Base-by-base conservation (phyloP, 2,797 vertebrate species). In the Acipenser oxyrinchus region DNA sequence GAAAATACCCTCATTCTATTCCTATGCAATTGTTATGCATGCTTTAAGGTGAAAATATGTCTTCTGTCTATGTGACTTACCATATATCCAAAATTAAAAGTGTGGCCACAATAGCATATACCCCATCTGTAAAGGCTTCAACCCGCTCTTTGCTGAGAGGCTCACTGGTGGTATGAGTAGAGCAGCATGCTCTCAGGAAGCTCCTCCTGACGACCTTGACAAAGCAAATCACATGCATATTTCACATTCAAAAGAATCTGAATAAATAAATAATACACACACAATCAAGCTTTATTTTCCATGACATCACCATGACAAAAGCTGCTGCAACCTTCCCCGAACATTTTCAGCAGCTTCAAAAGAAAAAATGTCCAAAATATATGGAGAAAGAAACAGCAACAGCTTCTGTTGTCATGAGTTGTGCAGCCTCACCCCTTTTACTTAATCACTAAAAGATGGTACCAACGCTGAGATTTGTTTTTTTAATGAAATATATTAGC, bases 31-130 rank as follows among this genome's bases (percentile, higher is more conserved):
- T 55, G 9, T 6, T 55, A 55, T 10, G 9, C n/a, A 55, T 55
- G 10, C 7, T 55, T n/a, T 55, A 55, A 55, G n/a, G 53, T 6
- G 53, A 55, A 55, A 55, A 55, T 55, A 55, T 55, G 10, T 55
- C 53, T 55, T 55, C 53, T 55, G 53, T 7, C 9, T 55, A 48
- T 37, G 18, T 48, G 11, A 65, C 85, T 1, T 70, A 97, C 95
- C 95, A 96, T 77, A 98, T 98, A 75, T 97, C 95, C 76, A 97
- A 82, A 83, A 98, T 97, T 70, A 98, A 93, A 0, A 98, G 86
- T 0, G 95, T 98, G 53, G 95, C 95, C 63, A 98, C 95, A 10
- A 97, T 95, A 76, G 95, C 95, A 0, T 94, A 98, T 62, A 98
- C 95, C 0, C 95, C 95, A 0, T 98, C 95, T 0, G 92, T 98